Evolutionary conservation across 2,888 invertebrate species (phyloP).

Genomic region (Augiades crinisus): DNA sequence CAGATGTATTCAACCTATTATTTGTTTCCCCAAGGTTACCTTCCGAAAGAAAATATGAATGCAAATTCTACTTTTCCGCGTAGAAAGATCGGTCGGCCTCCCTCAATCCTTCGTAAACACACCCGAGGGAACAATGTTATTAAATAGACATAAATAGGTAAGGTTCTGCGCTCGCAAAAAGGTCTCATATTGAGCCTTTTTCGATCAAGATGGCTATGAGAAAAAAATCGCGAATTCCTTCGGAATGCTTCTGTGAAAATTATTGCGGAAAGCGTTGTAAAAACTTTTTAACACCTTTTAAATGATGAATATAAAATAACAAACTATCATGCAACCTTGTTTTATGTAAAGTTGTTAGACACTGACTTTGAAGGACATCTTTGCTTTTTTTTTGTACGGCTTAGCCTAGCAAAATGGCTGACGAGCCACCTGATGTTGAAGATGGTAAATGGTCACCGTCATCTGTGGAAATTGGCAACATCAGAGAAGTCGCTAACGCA

Average conservation of each 20-base stretch:
- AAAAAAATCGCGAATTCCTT: neutral
- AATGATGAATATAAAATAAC: too few relatives aligned
- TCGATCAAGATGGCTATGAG: neutral
- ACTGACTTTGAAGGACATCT: too few relatives aligned
- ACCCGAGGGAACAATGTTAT: conserved; percentile 68
- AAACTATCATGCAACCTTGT: too few relatives aligned
- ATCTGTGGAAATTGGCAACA: too few relatives aligned
- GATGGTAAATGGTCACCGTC: too few relatives aligned
- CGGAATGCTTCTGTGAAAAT: neutral
- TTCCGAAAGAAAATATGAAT: conserved; percentile 61
- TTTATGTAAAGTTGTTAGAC: too few relatives aligned
- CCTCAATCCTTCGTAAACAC: conserved; percentile 52
- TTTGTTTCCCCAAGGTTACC: conserved; percentile 67
- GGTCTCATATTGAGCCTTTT: conserved; percentile 1
- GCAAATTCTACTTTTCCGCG: conserved; percentile 60
- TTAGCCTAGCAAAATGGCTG: too few relatives aligned
- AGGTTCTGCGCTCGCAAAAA: conserved; percentile 10
- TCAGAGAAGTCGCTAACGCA: too few relatives aligned
- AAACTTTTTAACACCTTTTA: too few relatives aligned
- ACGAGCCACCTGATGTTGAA: too few relatives aligned
- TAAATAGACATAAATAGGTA: conserved; percentile 55
- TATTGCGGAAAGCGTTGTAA: too few relatives aligned
- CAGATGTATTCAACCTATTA: conserved; percentile 76
- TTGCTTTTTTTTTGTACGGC: too few relatives aligned
- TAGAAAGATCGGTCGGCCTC: conserved; percentile 46